Base-by-base conservation (phyloP, 2,888 invertebrate genomes). In the Eledona agricola region DNA sequence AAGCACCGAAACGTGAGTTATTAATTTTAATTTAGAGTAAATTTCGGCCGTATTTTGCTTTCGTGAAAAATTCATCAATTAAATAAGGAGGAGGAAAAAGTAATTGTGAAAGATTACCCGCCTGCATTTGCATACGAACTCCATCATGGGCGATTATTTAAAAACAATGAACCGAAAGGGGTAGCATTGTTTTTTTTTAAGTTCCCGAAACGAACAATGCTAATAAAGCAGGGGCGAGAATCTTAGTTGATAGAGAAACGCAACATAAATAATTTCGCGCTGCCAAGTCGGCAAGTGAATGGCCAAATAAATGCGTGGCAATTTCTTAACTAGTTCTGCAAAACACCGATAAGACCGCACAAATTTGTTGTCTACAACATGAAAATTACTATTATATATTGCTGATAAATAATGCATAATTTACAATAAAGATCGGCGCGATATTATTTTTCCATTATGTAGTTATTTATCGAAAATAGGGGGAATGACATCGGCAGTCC, bases 401-500 rank as follows among this genome's bases (percentile, higher is more conserved):
- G 45, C 51, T 58, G 50, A 61, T 62, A 59, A 60, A 55, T 57
- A 54, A 58, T 59, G 63, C 57, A 66, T 66, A 64, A 64, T 63
- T 66, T 64, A 61, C 46, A 56, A 43, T 42, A 55, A 35, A 57
- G 56, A 60, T 60, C 58, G 37, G 52, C 25, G 26, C 22, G 62
- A 65, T 69, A 69, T 69, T 69, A 66, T 66, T 69, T 68, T 68
- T 67, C 67, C 68, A 69, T 68, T 69, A 69, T 63, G 59, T 57
- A 63, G 63, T 67, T 67, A 67, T 66, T 66, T 66, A 67, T 67
- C 57, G 65, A 42, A 15, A 50, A 23, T 42, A n/a, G 42, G 49
- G 35, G 51, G 54, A 37, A 51, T 51, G 57, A 47, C 46, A 51
- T 60, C 51, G 45, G 51, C 49, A 59, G 60, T 60, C 53, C 15